These are phyloP conservation scores for Agrotis puta DNA, from an alignment of 2,888 invertebrate species.

Conservation along the genomic window DNA sequence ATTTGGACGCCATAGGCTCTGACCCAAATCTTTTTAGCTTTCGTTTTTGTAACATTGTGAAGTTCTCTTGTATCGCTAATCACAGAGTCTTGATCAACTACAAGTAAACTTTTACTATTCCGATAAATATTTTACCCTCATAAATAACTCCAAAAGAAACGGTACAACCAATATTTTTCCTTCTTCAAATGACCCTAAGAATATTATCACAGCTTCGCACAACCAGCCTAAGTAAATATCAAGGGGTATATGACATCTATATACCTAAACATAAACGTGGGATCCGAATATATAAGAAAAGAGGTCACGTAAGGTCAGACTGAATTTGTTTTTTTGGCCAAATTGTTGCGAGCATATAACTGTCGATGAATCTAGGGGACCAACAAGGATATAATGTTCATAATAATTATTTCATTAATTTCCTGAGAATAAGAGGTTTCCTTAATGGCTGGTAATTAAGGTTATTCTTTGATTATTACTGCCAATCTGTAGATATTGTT, in stretches of 20 bases:
- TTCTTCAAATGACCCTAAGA: conserved; percentile 57
- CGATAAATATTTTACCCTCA: conserved; percentile 40
- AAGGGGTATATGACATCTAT: conserved; percentile 47
- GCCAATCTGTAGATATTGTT: conserved; percentile 9
- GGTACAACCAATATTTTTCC: conserved; percentile 45
- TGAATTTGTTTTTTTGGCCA: conserved; percentile 74
- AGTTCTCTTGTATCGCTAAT: background rate
- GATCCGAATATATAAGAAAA: conserved; percentile 40
- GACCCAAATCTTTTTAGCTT: too few relatives aligned
- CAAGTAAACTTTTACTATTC: conserved; percentile 16
- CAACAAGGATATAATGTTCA: conserved; percentile 10
- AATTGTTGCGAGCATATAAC: conserved; percentile 50
- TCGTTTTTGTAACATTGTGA: too few relatives aligned
- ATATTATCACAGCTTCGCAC: conserved; percentile 63
- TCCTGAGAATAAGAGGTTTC: conserved; percentile 13
- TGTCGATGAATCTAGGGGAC: conserved; percentile 19
- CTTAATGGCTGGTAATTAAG: conserved; percentile 2
- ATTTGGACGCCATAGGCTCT: too few relatives aligned
- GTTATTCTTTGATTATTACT: background rate
- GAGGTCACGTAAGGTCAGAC: conserved; percentile 56
- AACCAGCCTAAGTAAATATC: conserved; percentile 67
- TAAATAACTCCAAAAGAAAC: conserved; percentile 35
- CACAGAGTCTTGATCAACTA: background rate
- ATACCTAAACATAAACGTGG: conserved; percentile 53
- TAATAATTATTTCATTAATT: conserved; percentile 52